phyloP scores from a whole-genome alignment of 2,888 invertebrate genomes.

The Aphrophora alni region DNA sequence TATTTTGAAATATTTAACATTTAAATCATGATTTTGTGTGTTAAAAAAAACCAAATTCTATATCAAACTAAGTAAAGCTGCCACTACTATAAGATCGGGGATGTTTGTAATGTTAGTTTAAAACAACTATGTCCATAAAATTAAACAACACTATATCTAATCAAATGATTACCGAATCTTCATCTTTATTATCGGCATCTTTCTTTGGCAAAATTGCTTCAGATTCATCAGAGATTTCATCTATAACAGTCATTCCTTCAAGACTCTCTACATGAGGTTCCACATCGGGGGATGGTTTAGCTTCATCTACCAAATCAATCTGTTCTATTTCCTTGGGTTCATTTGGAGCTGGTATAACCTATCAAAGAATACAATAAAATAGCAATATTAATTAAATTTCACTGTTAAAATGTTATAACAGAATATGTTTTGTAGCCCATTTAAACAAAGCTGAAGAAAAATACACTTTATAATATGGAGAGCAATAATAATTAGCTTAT shows the following conservation, averaged over 20 bases:
- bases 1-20: too few relatives aligned
- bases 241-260: slow-evolving; percentile 53
- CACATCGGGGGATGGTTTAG: slow-evolving; percentile 1
- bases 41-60: too few relatives aligned
- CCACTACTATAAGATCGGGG: too few relatives aligned
- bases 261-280: slow-evolving; percentile 18
- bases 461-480: too few relatives aligned
- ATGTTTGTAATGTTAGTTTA: too few relatives aligned
- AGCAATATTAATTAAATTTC: not conserved
- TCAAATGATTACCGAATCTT: slow-evolving; percentile 8
- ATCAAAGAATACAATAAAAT: not conserved
- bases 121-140: too few relatives aligned
- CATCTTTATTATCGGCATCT: slow-evolving; percentile 30
- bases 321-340: slow-evolving; percentile 16
- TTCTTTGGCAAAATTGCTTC: slow-evolving; percentile 11
- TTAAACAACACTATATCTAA: not conserved
- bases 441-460: too few relatives aligned
- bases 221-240: slow-evolving; percentile 46
- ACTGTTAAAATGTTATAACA: too few relatives aligned
- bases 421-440: not conserved
- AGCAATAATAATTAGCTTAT: too few relatives aligned
- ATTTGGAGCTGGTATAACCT: slow-evolving; percentile 31
- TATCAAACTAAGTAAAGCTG: too few relatives aligned
- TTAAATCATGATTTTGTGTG: too few relatives aligned
- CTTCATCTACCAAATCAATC: slow-evolving; percentile 1